Base-by-base conservation (phyloP, 2,797 vertebrate genomes). In the Acomys russatus region DNA sequence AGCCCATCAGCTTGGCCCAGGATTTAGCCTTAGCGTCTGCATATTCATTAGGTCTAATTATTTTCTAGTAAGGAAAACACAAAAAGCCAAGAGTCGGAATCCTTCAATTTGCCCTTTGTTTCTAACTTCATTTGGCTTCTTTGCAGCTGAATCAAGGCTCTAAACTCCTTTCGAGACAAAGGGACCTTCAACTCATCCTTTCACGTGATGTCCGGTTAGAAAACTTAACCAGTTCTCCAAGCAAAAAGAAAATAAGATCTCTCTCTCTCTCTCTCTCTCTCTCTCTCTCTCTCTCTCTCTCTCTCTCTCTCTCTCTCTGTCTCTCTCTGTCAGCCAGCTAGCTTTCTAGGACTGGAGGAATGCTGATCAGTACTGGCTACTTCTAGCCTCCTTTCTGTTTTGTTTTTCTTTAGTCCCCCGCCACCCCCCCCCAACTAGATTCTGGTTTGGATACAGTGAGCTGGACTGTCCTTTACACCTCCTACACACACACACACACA, bases 41-140 rank as follows among this genome's bases (percentile, higher is more conserved):
- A 98, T 98, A 98, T 98, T 98, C 98, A 98, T 98, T 98, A 98
- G 98, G 92, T 98, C 95, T 98, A 98, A 98, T 98, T 98, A 98
- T 98, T 98, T 98, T 98, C 97, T 97, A 97, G 98, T 98, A 98
- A 98, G 97, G 98, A 98, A 99, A 98, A 98, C 97, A 98, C 98
- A 97, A 98, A 98, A 98, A 98, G 98, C 97, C 97, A 95, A 98
- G 97, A 98, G 97, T 98, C 98, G 97, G 97, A 98, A 97, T 98
- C 97, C 96, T 98, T 98, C 97, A 94, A 97, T 98, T 98, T 98
- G 92, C 95, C 97, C 98, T 98, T 99, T 98, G 98, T 98, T 98
- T 98, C 97, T 94, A 95, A 97, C 96, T 98, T 98, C 97, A 95
- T 98, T 98, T 98, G 97, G 97, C 97, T 98, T 97, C 96, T 98